These are phyloP conservation scores for Acanthosoma haemorrhoidale DNA, from an alignment of 2,888 invertebrate genomes.

Conservation along the genomic window DNA sequence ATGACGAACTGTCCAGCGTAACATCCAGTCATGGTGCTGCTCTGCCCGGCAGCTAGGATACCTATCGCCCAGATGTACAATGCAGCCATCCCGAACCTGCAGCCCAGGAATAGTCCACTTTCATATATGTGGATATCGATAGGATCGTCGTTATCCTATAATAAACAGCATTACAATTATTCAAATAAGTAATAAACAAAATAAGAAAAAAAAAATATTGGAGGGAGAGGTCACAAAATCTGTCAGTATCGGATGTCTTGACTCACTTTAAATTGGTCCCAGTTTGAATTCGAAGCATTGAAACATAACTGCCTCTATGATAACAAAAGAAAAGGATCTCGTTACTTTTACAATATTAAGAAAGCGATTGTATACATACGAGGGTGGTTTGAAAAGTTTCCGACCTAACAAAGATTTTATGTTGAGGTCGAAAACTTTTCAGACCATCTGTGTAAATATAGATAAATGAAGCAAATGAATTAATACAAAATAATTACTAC, in stretches of 20 bases:
- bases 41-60: conserved; percentile 73
- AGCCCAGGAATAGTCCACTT: conserved; percentile 68
- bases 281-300: no score
- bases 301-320: no score
- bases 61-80: conserved; percentile 82
- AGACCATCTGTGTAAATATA: no score
- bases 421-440: no score
- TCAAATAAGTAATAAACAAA: no score
- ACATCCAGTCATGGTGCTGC: conserved; percentile 73
- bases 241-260: no score
- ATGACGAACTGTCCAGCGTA: conserved; percentile 81
- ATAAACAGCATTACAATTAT: no score
- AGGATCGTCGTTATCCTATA: conserved; percentile 50
- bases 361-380: neutral
- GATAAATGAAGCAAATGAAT: no score
- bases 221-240: no score
- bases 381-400: neutral
- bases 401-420: neutral
- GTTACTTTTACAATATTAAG: neutral
- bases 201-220: no score
- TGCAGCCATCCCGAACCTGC: conserved; percentile 66
- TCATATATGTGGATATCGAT: conserved; percentile 65
- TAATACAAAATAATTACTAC: conserved; percentile 41
- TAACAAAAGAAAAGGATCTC: no score
- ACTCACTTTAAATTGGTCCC: no score